phyloP scores from a whole-genome alignment of 2,113 vertebrate species.

The Megalops atlanticus region DNA sequence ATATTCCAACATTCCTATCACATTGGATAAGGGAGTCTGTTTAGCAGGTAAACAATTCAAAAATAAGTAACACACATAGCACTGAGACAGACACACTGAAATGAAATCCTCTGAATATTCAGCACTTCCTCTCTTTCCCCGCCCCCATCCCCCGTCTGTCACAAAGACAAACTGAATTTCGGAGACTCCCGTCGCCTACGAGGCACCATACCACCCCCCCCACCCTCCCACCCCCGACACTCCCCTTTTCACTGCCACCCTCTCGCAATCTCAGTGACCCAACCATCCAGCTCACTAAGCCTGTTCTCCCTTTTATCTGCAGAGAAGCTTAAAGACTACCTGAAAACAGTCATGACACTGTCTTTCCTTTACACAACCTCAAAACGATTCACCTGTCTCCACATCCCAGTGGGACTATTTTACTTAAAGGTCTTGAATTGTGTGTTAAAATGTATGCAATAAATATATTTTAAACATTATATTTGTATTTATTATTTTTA shows the following conservation, averaged over 20 bases:
- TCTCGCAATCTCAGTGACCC: background rate
- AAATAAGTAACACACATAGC: background rate
- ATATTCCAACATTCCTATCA: background rate
- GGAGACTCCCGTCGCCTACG: too few species aligned
- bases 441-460: too few species aligned
- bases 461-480: too few species aligned
- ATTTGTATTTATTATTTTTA: too few species aligned
- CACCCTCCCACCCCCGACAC: background rate
- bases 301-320: background rate
- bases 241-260: background rate
- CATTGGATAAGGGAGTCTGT: background rate
- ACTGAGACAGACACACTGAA: background rate
- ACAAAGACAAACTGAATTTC: background rate
- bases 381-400: too few species aligned
- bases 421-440: too few species aligned
- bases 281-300: background rate
- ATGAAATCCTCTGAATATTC: background rate
- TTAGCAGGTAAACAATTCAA: background rate
- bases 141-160: background rate
- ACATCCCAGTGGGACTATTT: too few species aligned
- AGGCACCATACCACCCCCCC: too few species aligned
- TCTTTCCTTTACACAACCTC: background rate
- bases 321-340: background rate
- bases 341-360: background rate
- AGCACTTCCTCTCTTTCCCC: background rate